phyloP scores from a whole-genome alignment of 2,113 vertebrate genomes.

The Equus quagga region DNA sequence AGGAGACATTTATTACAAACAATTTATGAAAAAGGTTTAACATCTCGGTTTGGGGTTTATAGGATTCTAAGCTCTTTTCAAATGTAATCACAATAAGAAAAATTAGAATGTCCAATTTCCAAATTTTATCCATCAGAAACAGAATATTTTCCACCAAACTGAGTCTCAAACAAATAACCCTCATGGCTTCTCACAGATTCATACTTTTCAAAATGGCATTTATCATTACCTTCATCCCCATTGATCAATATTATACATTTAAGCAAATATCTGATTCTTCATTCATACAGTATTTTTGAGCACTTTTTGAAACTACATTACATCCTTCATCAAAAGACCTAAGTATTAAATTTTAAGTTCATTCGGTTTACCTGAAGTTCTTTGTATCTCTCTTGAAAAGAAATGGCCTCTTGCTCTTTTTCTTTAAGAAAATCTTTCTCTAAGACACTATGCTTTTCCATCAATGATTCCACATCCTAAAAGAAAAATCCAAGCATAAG shows the following conservation, averaged over 20 bases:
- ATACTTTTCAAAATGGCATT: background rate
- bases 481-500: conserved; percentile 48
- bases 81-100: background rate
- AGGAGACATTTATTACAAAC: background rate
- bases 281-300: background rate
- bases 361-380: conserved; percentile 86
- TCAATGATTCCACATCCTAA: conserved; percentile 86
- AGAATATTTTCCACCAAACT: background rate
- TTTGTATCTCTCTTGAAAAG: conserved; percentile 85
- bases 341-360: background rate
- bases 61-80: background rate
- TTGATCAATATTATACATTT: background rate
- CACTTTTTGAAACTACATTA: background rate
- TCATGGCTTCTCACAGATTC: background rate
- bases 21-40: background rate
- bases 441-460: conserved; percentile 86
- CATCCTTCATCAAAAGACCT: background rate
- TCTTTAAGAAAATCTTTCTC: conserved; percentile 87
- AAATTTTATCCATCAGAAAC: conserved; percentile 18
- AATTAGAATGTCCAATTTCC: background rate
- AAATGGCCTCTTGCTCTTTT: conserved; percentile 82
- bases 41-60: background rate
- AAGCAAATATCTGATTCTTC: background rate
- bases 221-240: background rate
- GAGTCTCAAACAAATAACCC: background rate